Evolutionary conservation across 2,888 invertebrate genomes (phyloP).

Genomic region (Abrostola triplasia): DNA sequence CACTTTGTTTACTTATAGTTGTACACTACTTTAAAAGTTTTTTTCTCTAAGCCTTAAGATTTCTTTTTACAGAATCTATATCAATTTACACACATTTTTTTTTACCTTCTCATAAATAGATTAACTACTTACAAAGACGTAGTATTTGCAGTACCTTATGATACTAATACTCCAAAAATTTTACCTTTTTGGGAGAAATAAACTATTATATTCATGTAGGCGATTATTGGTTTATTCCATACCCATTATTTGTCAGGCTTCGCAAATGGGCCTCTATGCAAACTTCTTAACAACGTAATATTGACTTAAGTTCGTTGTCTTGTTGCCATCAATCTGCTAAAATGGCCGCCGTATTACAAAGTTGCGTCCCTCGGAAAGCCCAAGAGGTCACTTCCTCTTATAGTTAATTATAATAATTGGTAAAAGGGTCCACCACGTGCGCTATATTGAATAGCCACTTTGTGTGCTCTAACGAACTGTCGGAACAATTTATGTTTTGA

Average conservation of each 20-base stretch:
- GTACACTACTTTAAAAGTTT: too few species aligned
- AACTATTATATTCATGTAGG: background rate
- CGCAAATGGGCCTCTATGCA: conserved; percentile 57
- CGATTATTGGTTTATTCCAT: conserved; percentile 1
- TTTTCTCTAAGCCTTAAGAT: too few species aligned
- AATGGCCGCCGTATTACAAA: conserved; percentile 81
- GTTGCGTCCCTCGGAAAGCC: conserved; percentile 76
- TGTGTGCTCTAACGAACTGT: conserved; percentile 52
- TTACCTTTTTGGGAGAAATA: too few species aligned
- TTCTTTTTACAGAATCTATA: too few species aligned
- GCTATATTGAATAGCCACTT: conserved; percentile 69
- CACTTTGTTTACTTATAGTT: too few species aligned
- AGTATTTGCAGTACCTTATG: too few species aligned
- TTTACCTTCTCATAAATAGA: too few species aligned
- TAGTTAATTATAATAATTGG: conserved; percentile 87
- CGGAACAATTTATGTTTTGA: conserved; percentile 44
- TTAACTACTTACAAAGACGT: too few species aligned
- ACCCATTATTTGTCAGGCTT: background rate
- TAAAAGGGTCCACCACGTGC: conserved; percentile 73
- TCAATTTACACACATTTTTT: too few species aligned
- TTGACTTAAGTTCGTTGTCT: conserved; percentile 82
- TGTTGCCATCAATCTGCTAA: conserved; percentile 84
- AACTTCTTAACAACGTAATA: conserved; percentile 74
- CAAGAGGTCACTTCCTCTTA: conserved; percentile 86
- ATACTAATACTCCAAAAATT: too few species aligned